A percentile compares a stretch with the other conserved stretches of the same genome.
These are phyloP conservation scores for Trigoniulus corallinus DNA, from an alignment of 1,140 invertebrate genomes.

Conservation along the genomic window DNA sequence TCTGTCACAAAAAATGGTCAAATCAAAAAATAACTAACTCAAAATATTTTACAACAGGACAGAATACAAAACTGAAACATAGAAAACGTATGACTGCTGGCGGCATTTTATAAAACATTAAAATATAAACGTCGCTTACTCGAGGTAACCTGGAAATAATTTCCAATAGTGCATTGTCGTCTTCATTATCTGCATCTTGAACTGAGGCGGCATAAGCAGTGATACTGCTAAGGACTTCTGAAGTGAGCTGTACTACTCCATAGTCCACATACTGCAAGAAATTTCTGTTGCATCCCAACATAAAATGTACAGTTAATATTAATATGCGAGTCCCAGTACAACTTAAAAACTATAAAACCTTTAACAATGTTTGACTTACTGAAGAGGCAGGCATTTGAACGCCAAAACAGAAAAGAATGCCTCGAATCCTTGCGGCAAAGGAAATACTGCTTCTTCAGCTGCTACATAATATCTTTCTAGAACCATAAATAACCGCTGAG, in stretches of 20 bases:
- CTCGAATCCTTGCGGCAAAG: conserved; percentile 62
- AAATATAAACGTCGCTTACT: no score
- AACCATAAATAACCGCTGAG: conserved; percentile 48
- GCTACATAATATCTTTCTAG: conserved; percentile 58
- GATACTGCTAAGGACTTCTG: conserved; percentile 68
- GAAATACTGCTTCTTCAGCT: conserved; percentile 59
- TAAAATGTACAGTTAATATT: no score
- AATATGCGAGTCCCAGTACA: not conserved
- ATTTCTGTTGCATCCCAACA: conserved; percentile 26
- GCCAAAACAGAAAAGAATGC: conserved; percentile 73
- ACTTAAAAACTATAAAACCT: not conserved
- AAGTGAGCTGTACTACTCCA: conserved; percentile 64
- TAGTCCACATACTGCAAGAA: conserved; percentile 63
- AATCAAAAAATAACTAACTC: no score
- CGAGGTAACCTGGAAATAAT: not conserved
- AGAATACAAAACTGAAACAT: no score
- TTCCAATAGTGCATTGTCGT: not conserved
- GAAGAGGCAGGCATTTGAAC: conserved; percentile 49
- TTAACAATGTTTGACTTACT: no score
- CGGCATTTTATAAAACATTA: no score
- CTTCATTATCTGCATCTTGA: not conserved
- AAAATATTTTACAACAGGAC: no score
- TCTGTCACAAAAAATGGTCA: no score
- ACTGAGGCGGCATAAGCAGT: conserved; percentile 30
- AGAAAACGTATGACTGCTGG: no score